Percentiles rank a stretch among this genome's conserved stretches.
Conservation (phyloP, 2,888 invertebrate genomes). For the Gnatocerus cornutus region DNA sequence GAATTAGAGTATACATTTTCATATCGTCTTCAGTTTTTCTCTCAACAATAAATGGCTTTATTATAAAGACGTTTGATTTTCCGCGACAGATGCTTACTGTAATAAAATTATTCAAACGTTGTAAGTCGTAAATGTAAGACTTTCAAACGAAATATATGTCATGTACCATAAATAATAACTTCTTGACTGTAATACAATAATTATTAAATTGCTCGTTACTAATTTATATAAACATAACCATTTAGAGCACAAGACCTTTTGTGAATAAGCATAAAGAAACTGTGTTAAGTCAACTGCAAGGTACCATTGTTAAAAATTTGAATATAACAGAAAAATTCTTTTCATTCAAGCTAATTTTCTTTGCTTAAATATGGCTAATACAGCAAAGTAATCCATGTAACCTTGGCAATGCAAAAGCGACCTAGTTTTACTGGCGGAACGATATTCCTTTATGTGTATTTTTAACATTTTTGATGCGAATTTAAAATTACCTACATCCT, state of each 20-base stretch:
- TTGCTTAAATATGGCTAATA: not conserved
- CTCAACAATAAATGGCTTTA: too few relatives aligned
- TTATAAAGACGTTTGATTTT: too few relatives aligned
- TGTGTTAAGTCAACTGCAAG: constrained; percentile 28
- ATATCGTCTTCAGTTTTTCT: too few relatives aligned
- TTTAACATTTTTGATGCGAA: too few relatives aligned
- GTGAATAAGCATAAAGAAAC: constrained; percentile 20
- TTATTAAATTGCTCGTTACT: constrained; percentile 36
- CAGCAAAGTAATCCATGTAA: not conserved
- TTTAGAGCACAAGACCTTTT: constrained; percentile 26
- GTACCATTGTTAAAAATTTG: constrained; percentile 29
- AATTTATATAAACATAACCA: constrained; percentile 32
- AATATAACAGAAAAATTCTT: constrained; percentile 19
- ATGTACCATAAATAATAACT: constrained; percentile 37
- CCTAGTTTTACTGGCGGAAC: not conserved
- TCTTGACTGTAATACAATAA: constrained; percentile 23
- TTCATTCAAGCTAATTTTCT: not conserved
- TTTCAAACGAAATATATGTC: constrained; percentile 34
- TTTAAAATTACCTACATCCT: too few relatives aligned
- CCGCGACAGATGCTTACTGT: not conserved
- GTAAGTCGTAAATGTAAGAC: not conserved
- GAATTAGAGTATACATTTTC: too few relatives aligned
- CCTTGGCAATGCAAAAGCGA: constrained; percentile 9
- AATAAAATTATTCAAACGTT: too few relatives aligned
- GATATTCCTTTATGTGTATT: not conserved